Base-by-base conservation (phyloP, 2,113 vertebrate species). In the Forbesichthys papilliferus region DNA sequence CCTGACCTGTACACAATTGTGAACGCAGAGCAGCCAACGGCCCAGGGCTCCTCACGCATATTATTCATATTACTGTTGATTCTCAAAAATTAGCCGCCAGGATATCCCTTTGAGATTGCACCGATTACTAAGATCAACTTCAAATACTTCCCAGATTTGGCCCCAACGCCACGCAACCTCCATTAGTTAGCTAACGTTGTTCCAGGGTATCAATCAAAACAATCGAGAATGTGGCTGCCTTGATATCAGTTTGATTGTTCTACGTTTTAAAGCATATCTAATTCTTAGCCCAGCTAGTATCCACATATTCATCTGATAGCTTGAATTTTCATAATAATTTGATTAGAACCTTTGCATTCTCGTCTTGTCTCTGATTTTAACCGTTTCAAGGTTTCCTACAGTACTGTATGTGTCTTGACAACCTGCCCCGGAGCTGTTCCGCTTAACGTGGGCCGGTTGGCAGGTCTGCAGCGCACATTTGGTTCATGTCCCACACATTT, bases 401-500 rank as follows among this genome's bases (percentile, higher is more conserved):
- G 27, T 27, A 27, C 27, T 27, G 27, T 27, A 77, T 84, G 82
- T 86, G 84, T 90, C 83, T 87, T 11, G 82, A 83, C 87, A 86
- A 80, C 69, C 80, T 84, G 81, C 86, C 91, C 87, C 36, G 90
- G 89, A 94, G 94, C 85, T 92, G 90, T 92, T 93, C 91, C 93
- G 91, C 89, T 91, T 91, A 90, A 93, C 88, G 92, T 80, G 90
- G 93, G 91, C 90, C 66, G 71, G 80, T 91, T 93, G 93, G 93
- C 92, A 92, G 90, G 85, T 92, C 94, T 93, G 94, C 90, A 81
- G 78, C 91, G 92, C 91, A 93, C 92, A 89, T 95, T 96, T 94
- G 89, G 87, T 93, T 85, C 92, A 83, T 90, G 92, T 94, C 93
- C 93, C 91, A 92, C 92, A 91, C 93, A 91, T 93, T 92, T 93